Conservation (phyloP, 2,888 invertebrate species). For the Andrena flavipes region DNA sequence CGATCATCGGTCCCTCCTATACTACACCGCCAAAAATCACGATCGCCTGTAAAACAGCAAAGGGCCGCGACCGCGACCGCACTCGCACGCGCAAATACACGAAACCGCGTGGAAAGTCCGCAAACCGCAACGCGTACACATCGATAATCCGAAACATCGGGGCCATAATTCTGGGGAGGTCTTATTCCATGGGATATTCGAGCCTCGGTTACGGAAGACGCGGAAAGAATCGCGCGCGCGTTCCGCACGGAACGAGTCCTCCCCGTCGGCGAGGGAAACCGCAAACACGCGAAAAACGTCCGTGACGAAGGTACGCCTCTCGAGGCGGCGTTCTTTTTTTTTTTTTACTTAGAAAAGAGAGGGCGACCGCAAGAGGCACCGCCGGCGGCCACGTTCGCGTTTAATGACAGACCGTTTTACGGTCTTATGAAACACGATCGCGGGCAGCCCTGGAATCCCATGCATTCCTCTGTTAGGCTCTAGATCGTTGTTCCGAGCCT, state of each 20-base stretch:
- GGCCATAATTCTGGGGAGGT: constrained; percentile 10
- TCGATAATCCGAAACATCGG: not conserved
- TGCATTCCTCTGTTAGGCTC: constrained; percentile 60
- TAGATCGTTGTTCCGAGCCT: constrained; percentile 29
- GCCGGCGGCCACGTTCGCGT: constrained; percentile 62
- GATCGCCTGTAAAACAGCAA: not conserved
- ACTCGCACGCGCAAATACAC: constrained; percentile 20
- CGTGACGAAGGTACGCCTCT: constrained; percentile 42
- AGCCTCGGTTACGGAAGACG: not conserved
- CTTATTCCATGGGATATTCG: not conserved
- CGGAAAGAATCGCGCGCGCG: not conserved
- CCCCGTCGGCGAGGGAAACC: constrained; percentile 56
- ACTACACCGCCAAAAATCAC: constrained; percentile 6
- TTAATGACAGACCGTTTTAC: constrained; percentile 76
- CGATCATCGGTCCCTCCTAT: not conserved
- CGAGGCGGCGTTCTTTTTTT: constrained; percentile 35
- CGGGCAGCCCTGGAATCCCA: constrained; percentile 66
- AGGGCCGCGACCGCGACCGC: constrained; percentile 7
- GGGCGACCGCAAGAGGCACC: constrained; percentile 67
- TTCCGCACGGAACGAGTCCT: constrained; percentile 18
- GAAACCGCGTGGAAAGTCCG: constrained; percentile 22
- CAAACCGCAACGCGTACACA: constrained; percentile 28
- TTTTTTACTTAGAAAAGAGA: constrained; percentile 37
- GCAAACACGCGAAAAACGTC: constrained; percentile 60
- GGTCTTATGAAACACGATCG: constrained; percentile 74